phyloP scores from a whole-genome alignment of 30 jellyfish, hydroid and myxozoan species.

The Morbakka virulenta region DNA sequence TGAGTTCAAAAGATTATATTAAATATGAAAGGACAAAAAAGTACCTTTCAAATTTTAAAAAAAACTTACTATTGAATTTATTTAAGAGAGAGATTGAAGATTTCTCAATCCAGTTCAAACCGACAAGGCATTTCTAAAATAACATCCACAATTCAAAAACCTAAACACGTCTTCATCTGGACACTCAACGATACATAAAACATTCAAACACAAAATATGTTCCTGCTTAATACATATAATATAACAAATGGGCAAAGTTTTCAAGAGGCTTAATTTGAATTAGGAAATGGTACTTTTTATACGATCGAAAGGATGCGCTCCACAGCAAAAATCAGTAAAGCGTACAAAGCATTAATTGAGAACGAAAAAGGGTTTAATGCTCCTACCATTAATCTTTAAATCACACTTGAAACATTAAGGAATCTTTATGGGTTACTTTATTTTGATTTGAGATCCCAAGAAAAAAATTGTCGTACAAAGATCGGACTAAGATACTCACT shows the following conservation, averaged over 20 bases:
- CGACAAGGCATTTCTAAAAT: constrained; percentile 5
- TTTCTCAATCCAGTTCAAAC: neutral
- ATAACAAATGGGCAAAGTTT: neutral
- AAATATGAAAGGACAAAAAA: neutral
- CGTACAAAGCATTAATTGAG: neutral
- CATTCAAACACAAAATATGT: no score
- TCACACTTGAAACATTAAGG: neutral
- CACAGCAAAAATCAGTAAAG: neutral
- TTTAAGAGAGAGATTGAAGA: constrained; percentile 5
- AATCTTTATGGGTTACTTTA: constrained; percentile 8
- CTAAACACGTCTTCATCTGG: no score
- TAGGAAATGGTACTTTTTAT: neutral
- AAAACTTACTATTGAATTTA: constrained; percentile 4
- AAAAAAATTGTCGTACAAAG: constrained; percentile 14
- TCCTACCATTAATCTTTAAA: neutral
- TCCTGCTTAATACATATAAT: no score
- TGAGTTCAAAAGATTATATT: constrained; percentile 23
- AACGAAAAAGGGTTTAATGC: neutral
- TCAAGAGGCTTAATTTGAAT: neutral
- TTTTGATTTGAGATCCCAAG: constrained; percentile 11
- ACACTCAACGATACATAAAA: neutral
- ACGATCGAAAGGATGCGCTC: neutral
- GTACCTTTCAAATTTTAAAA: no score
- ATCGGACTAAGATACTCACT: constrained; percentile 19
- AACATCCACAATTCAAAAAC: constrained; percentile 19